Conservation (phyloP, 1,140 invertebrate genomes). For the Zaprionus inermis region DNA sequence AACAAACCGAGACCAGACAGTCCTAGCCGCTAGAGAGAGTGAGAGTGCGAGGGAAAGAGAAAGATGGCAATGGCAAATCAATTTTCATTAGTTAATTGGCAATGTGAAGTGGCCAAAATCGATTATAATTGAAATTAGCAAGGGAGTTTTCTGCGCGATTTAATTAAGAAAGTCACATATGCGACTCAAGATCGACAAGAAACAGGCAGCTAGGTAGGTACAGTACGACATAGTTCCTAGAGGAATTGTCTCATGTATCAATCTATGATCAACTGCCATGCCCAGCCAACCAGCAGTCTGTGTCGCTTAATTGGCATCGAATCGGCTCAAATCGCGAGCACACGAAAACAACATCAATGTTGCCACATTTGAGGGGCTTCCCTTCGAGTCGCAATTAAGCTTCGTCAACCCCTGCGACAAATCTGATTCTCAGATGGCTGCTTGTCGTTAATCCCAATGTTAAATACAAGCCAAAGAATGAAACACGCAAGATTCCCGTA, state of each 20-base stretch:
- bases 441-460: conserved; percentile 67
- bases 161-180: neutral
- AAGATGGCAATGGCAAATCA: conserved; percentile 17
- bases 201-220: neutral
- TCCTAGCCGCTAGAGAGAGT: neutral
- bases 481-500: conserved; percentile 77
- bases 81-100: conserved; percentile 75
- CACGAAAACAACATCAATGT: conserved; percentile 69
- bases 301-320: conserved; percentile 59
- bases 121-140: neutral
- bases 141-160: neutral
- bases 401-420: conserved; percentile 65
- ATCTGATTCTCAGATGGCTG: conserved; percentile 55
- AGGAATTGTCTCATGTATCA: neutral
- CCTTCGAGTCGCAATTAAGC: conserved; percentile 63
- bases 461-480: conserved; percentile 69
- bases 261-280: neutral
- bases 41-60: neutral
- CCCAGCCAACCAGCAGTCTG: neutral
- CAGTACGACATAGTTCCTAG: neutral
- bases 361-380: conserved; percentile 28
- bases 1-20: conserved; percentile 53
- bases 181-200: neutral
- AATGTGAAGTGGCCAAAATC: conserved; percentile 34
- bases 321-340: conserved; percentile 42